Percentiles rank a stretch among this genome's conserved stretches.
These are phyloP conservation scores for Osmerus mordax DNA, from an alignment of 2,113 vertebrate species.

Conservation along the genomic window DNA sequence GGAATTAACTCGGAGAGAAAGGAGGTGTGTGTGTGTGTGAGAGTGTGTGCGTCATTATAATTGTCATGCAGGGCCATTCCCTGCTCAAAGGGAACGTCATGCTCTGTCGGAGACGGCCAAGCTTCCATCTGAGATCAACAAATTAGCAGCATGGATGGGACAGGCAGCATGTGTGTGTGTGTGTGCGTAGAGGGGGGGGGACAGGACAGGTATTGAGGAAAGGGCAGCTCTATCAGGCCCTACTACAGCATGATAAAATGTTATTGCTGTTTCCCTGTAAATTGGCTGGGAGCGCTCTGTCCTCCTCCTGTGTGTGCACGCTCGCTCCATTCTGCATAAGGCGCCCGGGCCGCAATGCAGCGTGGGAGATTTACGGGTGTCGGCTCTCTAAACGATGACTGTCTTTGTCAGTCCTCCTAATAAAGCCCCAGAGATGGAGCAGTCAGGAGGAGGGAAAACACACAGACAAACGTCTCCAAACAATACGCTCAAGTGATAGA, in stretches of 20 bases:
- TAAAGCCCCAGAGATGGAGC: conserved; percentile 77
- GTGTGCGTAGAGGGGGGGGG: conserved; percentile 18
- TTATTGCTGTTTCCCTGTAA: conserved; percentile 92
- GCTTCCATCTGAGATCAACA: conserved; percentile 95
- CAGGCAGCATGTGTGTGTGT: conserved; percentile 2
- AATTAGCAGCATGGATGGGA: conserved; percentile 66
- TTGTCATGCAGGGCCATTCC: conserved; percentile 90
- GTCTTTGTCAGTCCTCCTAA: conserved; percentile 89
- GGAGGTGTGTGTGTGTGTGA: conserved; percentile 20
- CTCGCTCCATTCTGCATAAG: conserved; percentile 84
- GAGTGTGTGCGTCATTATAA: conserved; percentile 67
- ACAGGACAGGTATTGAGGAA: conserved; percentile 84
- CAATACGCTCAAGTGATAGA: too few relatives aligned
- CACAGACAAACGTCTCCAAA: conserved; percentile 1
- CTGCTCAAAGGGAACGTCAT: conserved; percentile 82
- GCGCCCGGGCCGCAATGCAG: conserved; percentile 82
- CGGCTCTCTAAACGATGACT: conserved; percentile 90
- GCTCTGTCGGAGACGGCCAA: conserved; percentile 90
- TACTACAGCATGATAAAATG: conserved; percentile 94
- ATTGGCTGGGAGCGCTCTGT: conserved; percentile 86
- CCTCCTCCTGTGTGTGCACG: conserved; percentile 4
- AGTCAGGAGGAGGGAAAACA: conserved; percentile 19
- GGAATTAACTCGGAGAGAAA: background rate
- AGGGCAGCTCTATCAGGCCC: conserved; percentile 93
- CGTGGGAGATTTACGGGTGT: conserved; percentile 86